Evolutionary conservation across 2,797 vertebrate genomes (phyloP), one percentile per base, ranked within the genome.

Genomic region (Naso thynnoides): DNA sequence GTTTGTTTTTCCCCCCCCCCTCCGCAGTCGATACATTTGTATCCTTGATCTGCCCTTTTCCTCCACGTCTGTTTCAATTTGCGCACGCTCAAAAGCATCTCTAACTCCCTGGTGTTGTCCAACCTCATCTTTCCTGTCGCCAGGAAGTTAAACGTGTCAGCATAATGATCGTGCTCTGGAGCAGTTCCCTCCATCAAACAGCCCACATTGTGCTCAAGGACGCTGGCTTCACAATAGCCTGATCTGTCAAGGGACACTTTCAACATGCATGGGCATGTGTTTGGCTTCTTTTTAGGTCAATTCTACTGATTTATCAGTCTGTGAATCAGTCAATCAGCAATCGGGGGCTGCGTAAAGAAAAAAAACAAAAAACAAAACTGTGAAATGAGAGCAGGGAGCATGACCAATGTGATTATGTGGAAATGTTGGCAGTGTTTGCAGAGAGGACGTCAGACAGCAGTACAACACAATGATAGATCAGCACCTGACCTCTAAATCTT

Each of bases 161-260:
- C 29, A 39, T 65, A 66, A n/a, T n/a, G 50, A 65, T 77, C 60
- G 2, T 7, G 52, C 60, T 47, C 21, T 42, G 21, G 66, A 52
- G 29, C 44, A 61, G 77, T 36, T 45, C 47, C 58, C 67, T 55
- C 53, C 57, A 48, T 78, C 61, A 70, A 68, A 39, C 56, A 62
- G 64, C 48, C 27, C 31, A 77, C 65, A 60, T 65, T 54, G 68
- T 83, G 64, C 62, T 66, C 74, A 86, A 86, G 77, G 77, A 79
- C 83, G 59, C 81, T 65, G 80, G 54, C 24, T 69, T 60, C 59
- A 79, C 64, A 78, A 72, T 52, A 67, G 60, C 36, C 56, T 60
- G n/a, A 61, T 77, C 78, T 85, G 86, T 86, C 83, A 89, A 11
- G 61, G 38, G 67, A 47, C 54, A n/a, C 67, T 31, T 65, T 24